Base-by-base conservation (phyloP, 2,888 invertebrate genomes). In the Melinaea marsaeus region DNA sequence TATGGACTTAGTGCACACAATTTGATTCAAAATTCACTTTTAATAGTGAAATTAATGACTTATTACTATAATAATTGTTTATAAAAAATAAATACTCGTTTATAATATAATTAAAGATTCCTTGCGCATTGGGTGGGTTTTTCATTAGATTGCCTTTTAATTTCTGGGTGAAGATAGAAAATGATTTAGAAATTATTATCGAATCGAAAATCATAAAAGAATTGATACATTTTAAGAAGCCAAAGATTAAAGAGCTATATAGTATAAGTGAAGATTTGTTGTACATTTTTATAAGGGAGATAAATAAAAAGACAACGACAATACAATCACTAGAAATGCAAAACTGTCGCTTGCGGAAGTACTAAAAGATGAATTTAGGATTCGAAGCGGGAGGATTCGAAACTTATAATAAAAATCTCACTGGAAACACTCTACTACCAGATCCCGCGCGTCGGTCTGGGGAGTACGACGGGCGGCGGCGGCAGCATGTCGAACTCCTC, bases 401-500 rank as follows among this genome's bases (percentile, higher is more conserved):
- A 64, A 63, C 68, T 66, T 65, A 71, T 68, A 67, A 64, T 42
- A 47, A 51, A 47, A 65, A 65, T 65, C 57, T 58, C 62, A 61
- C 58, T 67, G 42, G 58, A 45, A 48, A 48, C 13, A 35, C 35
- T 11, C 2, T 55, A 61, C 75, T 79, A 80, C 61, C 75, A 78
- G 61, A 77, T 74, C 33, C 76, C 74, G 35, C 79, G 75, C 2
- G 74, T 78, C 2, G 77, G 75, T 62, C 79, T 72, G 13, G 80
- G 75, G 2, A 79, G 62, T 0, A 71, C 78, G 4, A 77, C 74
- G 2, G 81, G 79, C 3, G 79, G 83, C 2, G 83, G 80, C 5
- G 86, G 84, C 64, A 85, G 78, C 82, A 88, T 85, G 46, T 88
- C 86, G 70, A 91, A 88, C 70, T 90, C 90, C 73, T 93, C 93